Percentiles rank a stretch among this genome's conserved stretches.
These are phyloP conservation scores for Madoqua kirkii DNA, from an alignment of 2,113 vertebrate species.

Conservation along the genomic window DNA sequence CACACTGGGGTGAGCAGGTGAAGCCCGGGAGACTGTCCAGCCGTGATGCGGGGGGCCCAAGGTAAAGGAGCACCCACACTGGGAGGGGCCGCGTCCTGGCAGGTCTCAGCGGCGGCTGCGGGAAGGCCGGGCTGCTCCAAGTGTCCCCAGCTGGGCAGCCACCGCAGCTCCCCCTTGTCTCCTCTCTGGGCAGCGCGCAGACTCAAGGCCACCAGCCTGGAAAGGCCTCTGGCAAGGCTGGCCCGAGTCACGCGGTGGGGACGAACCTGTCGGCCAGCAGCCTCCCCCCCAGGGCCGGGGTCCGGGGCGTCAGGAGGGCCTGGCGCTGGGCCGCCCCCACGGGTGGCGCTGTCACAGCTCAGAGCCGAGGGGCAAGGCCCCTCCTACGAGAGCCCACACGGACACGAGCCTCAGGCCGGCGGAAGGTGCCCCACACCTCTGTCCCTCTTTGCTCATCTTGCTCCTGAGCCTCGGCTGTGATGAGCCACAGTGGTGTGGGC, in stretches of 20 bases:
- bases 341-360: background rate
- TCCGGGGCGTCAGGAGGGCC: background rate
- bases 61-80: background rate
- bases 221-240: background rate
- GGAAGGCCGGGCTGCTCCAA: background rate
- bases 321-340: background rate
- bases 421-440: background rate
- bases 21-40: background rate
- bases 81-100: rapidly evolving
- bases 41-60: rapidly evolving
- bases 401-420: background rate
- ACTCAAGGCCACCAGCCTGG: background rate
- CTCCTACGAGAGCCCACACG: background rate
- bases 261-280: background rate
- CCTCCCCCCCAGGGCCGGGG: background rate
- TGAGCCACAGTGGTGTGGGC: background rate
- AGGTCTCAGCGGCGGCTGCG: rapidly evolving
- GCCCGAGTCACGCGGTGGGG: rapidly evolving
- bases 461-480: background rate
- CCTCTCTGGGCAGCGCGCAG: background rate
- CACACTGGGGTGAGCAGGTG: rapidly evolving
- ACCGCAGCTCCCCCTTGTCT: rapidly evolving
- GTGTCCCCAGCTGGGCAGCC: background rate
- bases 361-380: background rate
- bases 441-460: background rate